A percentile compares a stretch with the other conserved stretches of the same genome.
phyloP scores from a whole-genome alignment of 2,113 vertebrate species.

The Callospermophilus lateralis region DNA sequence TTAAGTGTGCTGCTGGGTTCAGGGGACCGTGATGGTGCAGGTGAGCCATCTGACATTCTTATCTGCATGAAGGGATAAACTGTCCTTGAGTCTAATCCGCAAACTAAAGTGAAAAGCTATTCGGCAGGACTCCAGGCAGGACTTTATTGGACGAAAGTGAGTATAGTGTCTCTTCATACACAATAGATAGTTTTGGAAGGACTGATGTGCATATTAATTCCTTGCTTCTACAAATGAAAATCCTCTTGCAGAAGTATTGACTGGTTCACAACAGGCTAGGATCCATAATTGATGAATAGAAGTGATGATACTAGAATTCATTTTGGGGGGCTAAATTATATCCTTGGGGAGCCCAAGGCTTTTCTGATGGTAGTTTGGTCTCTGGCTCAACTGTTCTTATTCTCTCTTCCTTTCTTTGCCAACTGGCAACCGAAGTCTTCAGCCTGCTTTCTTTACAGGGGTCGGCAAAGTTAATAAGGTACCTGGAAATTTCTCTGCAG shows the following conservation, averaged over 20 bases:
- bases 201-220: constrained; percentile 22
- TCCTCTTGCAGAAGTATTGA: constrained; percentile 7
- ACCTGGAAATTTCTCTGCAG: not conserved
- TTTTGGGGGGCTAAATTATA: not conserved
- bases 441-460: not conserved
- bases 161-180: constrained; percentile 52
- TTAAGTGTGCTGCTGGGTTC: constrained; percentile 23
- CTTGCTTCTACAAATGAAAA: constrained; percentile 23
- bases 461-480: not conserved
- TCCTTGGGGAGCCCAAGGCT: not conserved
- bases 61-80: constrained; percentile 72
- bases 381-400: not conserved
- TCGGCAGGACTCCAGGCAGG: constrained; percentile 52
- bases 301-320: not conserved
- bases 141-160: not conserved
- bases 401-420: not conserved
- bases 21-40: not conserved
- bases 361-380: not conserved
- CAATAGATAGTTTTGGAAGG: constrained; percentile 64
- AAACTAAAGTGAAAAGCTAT: constrained; percentile 39
- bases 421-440: too few relatives aligned
- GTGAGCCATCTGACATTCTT: not conserved
- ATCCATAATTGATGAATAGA: not conserved
- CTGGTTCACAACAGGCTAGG: not conserved
- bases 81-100: constrained; percentile 69